Conservation (phyloP, 2,888 invertebrate species). For the Buathra laborator region DNA sequence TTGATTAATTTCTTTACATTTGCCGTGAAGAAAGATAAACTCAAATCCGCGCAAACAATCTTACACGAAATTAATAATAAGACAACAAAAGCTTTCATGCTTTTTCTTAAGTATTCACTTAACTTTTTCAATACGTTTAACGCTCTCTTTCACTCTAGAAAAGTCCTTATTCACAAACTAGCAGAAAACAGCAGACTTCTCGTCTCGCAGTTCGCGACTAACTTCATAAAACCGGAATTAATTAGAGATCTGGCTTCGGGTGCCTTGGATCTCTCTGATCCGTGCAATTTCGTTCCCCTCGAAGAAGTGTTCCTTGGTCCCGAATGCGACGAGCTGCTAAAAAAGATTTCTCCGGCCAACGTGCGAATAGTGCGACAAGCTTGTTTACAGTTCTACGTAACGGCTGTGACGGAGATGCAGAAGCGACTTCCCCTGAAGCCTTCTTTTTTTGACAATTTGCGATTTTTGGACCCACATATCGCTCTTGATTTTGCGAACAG, state of each 20-base stretch:
- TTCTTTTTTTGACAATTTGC: conserved; percentile 10
- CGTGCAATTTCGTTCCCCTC: too few relatives aligned
- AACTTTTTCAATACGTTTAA: conserved; percentile 52
- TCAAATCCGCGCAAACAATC: conserved; percentile 40
- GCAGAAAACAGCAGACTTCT: conserved; percentile 20
- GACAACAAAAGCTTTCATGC: conserved; percentile 29
- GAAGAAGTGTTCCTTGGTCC: too few relatives aligned
- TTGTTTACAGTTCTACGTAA: conserved; percentile 14
- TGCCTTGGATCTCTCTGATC: too few relatives aligned
- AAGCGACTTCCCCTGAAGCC: conserved; percentile 16
- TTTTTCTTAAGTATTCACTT: conserved; percentile 48
- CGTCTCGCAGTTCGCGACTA: conserved; percentile 3
- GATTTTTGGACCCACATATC: conserved; percentile 19
- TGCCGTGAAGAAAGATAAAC: conserved; percentile 46
- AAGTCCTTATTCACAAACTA: conserved; percentile 38
- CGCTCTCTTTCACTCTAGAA: conserved; percentile 48
- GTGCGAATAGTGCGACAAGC: background rate
- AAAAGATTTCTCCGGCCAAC: too few relatives aligned
- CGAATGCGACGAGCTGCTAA: background rate
- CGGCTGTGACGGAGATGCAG: conserved; percentile 26
- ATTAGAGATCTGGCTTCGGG: too few relatives aligned
- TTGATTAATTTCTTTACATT: conserved; percentile 40
- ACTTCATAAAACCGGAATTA: background rate
- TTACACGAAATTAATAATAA: conserved; percentile 21
- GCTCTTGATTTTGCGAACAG: background rate